A percentile compares a stretch with the other conserved stretches of the same genome.
phyloP scores from a whole-genome alignment of 2,113 vertebrate genomes.

The Vulpes vulpes region DNA sequence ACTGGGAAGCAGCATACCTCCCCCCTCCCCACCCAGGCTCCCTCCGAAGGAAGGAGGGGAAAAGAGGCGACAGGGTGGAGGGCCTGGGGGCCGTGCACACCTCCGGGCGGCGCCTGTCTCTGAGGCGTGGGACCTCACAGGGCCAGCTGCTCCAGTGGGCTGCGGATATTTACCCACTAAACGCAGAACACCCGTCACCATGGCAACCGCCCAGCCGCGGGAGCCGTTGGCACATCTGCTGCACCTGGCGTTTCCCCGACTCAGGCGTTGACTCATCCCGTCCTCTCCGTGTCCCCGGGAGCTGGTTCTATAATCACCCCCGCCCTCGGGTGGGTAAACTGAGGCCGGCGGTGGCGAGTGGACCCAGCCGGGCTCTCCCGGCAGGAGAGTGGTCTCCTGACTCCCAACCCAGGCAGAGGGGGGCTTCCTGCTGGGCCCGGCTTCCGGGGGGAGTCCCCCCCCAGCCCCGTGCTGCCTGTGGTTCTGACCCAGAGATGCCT shows the following conservation, averaged over 20 bases:
- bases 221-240: background rate
- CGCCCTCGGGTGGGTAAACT: background rate
- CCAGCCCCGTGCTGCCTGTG: no score
- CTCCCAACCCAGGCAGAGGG: background rate
- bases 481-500: background rate
- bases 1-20: accelerated
- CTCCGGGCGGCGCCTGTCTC: accelerated
- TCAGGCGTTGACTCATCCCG: background rate
- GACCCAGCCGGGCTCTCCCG: accelerated
- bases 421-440: no score
- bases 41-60: accelerated
- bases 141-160: background rate
- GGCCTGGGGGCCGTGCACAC: accelerated
- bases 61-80: accelerated
- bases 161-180: background rate
- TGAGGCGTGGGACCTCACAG: background rate
- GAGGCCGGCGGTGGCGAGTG: background rate
- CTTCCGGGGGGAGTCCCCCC: no score
- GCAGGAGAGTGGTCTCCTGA: accelerated
- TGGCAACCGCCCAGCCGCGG: constrained; percentile 44
- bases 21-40: background rate
- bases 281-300: accelerated
- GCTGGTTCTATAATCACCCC: accelerated
- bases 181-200: background rate
- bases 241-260: constrained; percentile 41